A percentile compares a stretch with the other conserved stretches of the same genome.
Conservation (phyloP, 92 coral and sea anemone genomes). For the Palythoa grandis region DNA sequence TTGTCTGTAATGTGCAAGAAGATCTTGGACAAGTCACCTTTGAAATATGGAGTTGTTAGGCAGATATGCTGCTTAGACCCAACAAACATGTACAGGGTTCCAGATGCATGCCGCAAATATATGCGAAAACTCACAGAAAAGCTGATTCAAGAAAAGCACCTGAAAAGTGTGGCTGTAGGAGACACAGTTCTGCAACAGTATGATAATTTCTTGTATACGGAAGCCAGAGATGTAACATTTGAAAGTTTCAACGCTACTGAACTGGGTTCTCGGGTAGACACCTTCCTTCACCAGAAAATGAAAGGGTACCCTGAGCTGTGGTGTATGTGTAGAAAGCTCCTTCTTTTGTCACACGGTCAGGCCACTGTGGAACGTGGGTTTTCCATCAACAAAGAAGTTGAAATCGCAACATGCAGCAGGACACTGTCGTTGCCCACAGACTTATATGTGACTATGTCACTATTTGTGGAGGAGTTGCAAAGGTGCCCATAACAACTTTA, state of each 20-base stretch:
- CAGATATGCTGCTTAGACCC: conserved; percentile 14
- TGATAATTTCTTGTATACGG: not conserved
- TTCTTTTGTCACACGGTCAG: conserved; percentile 13
- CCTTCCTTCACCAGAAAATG: not conserved
- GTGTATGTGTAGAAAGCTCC: not conserved
- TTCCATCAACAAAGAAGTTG: conserved; percentile 24
- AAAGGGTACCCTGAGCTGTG: conserved; percentile 15
- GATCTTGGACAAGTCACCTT: conserved; percentile 32
- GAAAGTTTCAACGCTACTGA: not conserved
- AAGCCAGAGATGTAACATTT: conserved; percentile 12
- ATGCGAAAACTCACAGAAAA: conserved; percentile 4
- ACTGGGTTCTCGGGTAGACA: not conserved
- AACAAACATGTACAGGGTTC: conserved; percentile 16
- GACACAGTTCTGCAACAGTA: conserved; percentile 14
- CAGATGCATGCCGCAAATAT: conserved; percentile 4
- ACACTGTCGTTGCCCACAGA: conserved; percentile 23
- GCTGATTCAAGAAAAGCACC: not conserved
- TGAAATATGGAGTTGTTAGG: conserved; percentile 22
- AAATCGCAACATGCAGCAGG: not conserved
- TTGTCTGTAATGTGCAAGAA: conserved; percentile 21
- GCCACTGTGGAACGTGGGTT: conserved; percentile 14
- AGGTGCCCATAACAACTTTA: conserved; percentile 6
- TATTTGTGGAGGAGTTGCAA: conserved; percentile 7
- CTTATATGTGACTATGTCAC: conserved; percentile 6
- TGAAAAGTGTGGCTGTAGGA: conserved; percentile 10